Evolutionary conservation across 2,888 invertebrate species (phyloP).

Genomic region (Sphaerophoria rueppellii): DNA sequence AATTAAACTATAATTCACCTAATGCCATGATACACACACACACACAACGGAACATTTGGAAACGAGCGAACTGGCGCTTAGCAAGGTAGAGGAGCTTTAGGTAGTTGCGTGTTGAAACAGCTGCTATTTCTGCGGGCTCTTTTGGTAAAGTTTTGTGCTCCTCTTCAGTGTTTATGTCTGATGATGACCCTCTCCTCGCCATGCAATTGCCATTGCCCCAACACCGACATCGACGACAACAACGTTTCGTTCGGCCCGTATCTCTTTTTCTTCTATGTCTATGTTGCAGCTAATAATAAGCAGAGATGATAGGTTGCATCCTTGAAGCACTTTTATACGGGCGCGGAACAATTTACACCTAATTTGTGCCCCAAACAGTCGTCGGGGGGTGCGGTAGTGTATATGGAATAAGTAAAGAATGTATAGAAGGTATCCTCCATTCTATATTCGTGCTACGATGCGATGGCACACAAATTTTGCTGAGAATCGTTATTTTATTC

Average conservation of each 20-base stretch:
- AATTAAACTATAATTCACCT: constrained; percentile 69
- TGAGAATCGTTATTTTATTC: constrained; percentile 8
- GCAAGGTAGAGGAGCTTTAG: too few species aligned
- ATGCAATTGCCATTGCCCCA: too few species aligned
- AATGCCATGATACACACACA: constrained; percentile 45
- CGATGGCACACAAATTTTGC: constrained; percentile 4
- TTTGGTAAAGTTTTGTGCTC: constrained; percentile 11
- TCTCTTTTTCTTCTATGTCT: background rate
- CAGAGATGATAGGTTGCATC: constrained; percentile 59
- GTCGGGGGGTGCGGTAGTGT: constrained; percentile 5
- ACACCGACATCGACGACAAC: background rate
- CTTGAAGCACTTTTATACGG: constrained; percentile 62
- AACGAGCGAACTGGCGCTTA: too few species aligned
- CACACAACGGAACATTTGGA: background rate
- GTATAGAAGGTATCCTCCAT: background rate
- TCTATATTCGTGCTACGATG: constrained; percentile 13
- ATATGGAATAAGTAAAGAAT: background rate
- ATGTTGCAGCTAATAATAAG: constrained; percentile 43
- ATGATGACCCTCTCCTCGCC: constrained; percentile 2
- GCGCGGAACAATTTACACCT: constrained; percentile 66
- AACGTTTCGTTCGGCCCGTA: background rate
- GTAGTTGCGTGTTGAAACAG: constrained; percentile 12
- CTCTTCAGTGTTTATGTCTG: too few species aligned
- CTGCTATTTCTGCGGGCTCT: constrained; percentile 47
- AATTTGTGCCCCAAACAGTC: constrained; percentile 55